Evolutionary conservation across 1,140 invertebrate species (phyloP).

Genomic region (Drosophila sp.): DNA sequence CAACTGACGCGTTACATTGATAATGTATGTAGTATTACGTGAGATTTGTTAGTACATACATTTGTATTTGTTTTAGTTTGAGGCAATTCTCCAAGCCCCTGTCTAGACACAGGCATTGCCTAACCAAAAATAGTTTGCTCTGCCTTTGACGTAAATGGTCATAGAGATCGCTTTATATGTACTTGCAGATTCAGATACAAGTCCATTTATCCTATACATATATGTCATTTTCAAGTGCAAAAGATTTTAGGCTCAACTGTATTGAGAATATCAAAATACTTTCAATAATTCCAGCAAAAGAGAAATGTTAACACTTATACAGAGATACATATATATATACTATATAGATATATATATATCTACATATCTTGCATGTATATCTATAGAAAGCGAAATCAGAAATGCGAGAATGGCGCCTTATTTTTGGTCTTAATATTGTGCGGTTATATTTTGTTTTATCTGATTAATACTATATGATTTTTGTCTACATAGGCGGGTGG

Average conservation of each 20-base stretch:
- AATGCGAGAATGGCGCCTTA: constrained; percentile 47
- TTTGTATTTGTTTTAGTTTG: constrained; percentile 21
- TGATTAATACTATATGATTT: constrained; percentile 39
- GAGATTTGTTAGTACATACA: constrained; percentile 28
- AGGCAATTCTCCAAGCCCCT: constrained; percentile 22
- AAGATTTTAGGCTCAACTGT: constrained; percentile 31
- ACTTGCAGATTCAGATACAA: constrained; percentile 27
- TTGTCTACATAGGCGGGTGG: constrained; percentile 3
- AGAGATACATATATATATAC: constrained; percentile 3
- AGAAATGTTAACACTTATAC: constrained; percentile 31
- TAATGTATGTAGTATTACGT: constrained; percentile 41
- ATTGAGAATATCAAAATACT: neutral
- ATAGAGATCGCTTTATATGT: neutral
- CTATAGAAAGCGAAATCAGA: constrained; percentile 46
- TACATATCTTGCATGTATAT: constrained; percentile 19
- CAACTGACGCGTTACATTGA: constrained; percentile 66
- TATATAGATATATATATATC: constrained; percentile 13
- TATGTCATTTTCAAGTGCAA: constrained; percentile 63
- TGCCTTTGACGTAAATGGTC: constrained; percentile 41
- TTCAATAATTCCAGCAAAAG: constrained; percentile 21
- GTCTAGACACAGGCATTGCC: constrained; percentile 44
- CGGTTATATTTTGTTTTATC: constrained; percentile 49
- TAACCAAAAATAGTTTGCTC: constrained; percentile 60
- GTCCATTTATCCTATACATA: neutral
- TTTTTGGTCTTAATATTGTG: constrained; percentile 44